Evolutionary conservation across 2,113 vertebrate genomes (phyloP), one percentile per base, ranked within the genome.

Genomic region (Hyperopisus bebe): DNA sequence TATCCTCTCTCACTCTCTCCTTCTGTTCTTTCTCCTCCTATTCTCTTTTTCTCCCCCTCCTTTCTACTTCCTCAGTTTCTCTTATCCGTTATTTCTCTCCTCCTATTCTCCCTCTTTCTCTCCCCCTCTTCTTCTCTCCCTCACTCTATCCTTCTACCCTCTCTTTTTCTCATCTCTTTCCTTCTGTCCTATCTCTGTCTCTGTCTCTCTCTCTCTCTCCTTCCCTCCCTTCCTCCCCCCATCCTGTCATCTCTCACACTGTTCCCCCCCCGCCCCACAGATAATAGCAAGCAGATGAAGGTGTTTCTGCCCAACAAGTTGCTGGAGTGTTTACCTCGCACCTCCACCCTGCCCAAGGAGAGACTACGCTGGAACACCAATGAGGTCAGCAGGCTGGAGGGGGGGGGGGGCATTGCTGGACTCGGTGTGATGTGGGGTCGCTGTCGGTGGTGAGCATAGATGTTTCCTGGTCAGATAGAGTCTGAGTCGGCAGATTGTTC

Each of bases 301-400:
- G 96, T 98, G 90, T 98, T 98, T 91, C 92, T 98, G 24, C 97
- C 97, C 27, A 97, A 97, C 95, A 97, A 98, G 92, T 95, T 98
- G 92, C 91, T 98, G 93, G 97, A 98, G 90, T 97, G 97, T 94
- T 95, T 98, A 80, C 97, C 97, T 82, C 96, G 94, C 55, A 95
- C 95, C 9, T 91, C 96, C 0, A 90, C 94, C 31, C 90, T 98
- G 90, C 97, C 97, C 42, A 96, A 94, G 86, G 97, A 98, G 94
- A 94, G 97, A 24, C 96, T 97, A 17, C 94, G 97, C 50, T 98
- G 97, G 97, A 98, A 98, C 94, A 97, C 97, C 87, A 98, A 98
- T 31, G 97, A 98, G 97, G 97, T 96, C 89, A 19, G 88, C 94
- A 46, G 46, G 11, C 2, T 55, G 47, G 74, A 2, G 24, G 5